phyloP scores from a whole-genome alignment of 2,888 invertebrate species.

The Cryptocheilus praepositus region DNA sequence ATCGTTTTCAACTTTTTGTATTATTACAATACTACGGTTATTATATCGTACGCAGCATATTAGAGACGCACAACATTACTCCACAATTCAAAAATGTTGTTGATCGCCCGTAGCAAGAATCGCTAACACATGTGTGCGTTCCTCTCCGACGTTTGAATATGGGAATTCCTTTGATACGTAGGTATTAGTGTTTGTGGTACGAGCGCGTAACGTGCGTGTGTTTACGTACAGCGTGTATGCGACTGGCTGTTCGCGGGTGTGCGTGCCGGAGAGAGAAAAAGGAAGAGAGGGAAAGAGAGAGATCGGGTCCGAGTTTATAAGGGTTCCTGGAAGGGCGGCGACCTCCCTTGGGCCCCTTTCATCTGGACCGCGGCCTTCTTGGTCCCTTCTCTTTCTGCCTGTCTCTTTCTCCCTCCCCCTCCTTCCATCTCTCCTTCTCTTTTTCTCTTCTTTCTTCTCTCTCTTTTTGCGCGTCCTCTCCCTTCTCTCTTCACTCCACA shows the following conservation, averaged over 20 bases:
- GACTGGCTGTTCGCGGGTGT: constrained; percentile 21
- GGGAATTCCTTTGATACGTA: too few species aligned
- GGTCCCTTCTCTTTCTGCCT: constrained; percentile 20
- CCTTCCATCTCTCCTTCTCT: too few species aligned
- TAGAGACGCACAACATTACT: too few species aligned
- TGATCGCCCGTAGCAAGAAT: not conserved
- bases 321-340: constrained; percentile 73
- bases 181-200: too few species aligned
- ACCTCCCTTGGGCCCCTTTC: constrained; percentile 71
- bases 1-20: too few species aligned
- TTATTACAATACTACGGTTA: too few species aligned
- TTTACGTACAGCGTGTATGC: constrained; percentile 7
- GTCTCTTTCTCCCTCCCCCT: constrained; percentile 23
- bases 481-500: not conserved
- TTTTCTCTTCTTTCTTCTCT: constrained; percentile 25
- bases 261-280: constrained; percentile 23
- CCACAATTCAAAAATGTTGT: too few species aligned
- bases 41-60: too few species aligned
- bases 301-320: constrained; percentile 71
- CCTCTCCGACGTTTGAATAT: not conserved
- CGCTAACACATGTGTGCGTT: not conserved
- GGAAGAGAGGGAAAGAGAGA: constrained; percentile 43
- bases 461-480: constrained; percentile 16
- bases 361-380: constrained; percentile 65
- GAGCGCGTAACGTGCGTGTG: not conserved